Evolutionary conservation across 1,140 invertebrate species (phyloP).

Genomic region (Probaryconus sp.): DNA sequence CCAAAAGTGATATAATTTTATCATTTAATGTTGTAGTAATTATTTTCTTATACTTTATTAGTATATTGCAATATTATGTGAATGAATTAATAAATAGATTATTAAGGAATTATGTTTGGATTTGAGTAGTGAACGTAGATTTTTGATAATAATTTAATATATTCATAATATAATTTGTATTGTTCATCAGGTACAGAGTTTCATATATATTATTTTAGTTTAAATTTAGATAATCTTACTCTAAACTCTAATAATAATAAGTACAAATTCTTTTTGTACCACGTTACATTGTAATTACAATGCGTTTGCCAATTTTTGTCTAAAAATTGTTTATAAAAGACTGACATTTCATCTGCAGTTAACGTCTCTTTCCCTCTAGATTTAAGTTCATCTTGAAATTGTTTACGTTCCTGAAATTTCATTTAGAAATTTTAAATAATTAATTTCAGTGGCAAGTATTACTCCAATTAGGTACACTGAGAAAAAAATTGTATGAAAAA

Average conservation of each 20-base stretch:
- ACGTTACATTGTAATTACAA: slow-evolving; percentile 84
- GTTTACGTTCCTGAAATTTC: slow-evolving; percentile 83
- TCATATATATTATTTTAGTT: slow-evolving; percentile 63
- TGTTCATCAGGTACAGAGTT: slow-evolving; percentile 6
- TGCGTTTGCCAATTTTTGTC: slow-evolving; percentile 87
- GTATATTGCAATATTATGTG: too few relatives aligned
- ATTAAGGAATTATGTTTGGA: too few relatives aligned
- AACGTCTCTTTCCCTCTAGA: slow-evolving; percentile 77
- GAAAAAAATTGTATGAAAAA: too few relatives aligned
- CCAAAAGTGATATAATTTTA: too few relatives aligned
- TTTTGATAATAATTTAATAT: not conserved
- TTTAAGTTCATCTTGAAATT: slow-evolving; percentile 80
- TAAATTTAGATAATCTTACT: slow-evolving; percentile 79
- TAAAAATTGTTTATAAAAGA: slow-evolving; percentile 90
- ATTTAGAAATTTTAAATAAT: too few relatives aligned
- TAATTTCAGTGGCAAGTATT: too few relatives aligned
- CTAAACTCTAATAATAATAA: slow-evolving; percentile 80
- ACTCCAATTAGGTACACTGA: too few relatives aligned
- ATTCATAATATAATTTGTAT: not conserved
- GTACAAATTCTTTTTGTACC: slow-evolving; percentile 86
- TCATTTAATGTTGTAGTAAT: too few relatives aligned
- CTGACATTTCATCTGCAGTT: slow-evolving; percentile 89
- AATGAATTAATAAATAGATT: too few relatives aligned
- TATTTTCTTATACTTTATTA: too few relatives aligned
- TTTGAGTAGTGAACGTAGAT: too few relatives aligned